Evolutionary conservation across 2,888 invertebrate species (phyloP), one percentile per base, ranked within the genome.

Genomic region (Caenorhabditis doughertyi): DNA sequence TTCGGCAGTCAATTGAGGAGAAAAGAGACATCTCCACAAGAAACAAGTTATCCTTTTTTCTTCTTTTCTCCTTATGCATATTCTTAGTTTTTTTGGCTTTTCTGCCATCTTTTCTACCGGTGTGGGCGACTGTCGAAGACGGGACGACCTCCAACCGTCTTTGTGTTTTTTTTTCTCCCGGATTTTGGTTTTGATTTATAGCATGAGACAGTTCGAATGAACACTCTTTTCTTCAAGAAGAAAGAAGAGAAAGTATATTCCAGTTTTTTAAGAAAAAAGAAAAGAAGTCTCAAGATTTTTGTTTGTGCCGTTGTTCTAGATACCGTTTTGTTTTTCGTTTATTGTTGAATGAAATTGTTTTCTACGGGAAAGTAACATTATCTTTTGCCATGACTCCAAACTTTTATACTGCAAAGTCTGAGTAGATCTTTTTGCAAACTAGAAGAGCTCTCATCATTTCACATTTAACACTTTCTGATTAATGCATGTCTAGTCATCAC

Each of bases 1-100:
- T 77, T 77, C 68, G 68, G 68, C 68, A 77, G 77, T 77, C 77
- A 77, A 77, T 77, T 77, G 77, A 77, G 77, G 62, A 68, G 77
- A 65, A 68, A 47, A 68, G 49, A 51, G 65, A 67, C 65, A 68
- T 58, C 35, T 44, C 60, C 21, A 44, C 55, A 56, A 60, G 68
- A 76, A 77, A 77, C 77, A 77, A 77, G 77, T 77, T 68, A 77
- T 77, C 67, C 62, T 32, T 39, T 5, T 32, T 32, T n/a, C n/a
- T 47, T 18, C 29, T 16, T 42, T 47, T 47, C 32, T 13, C 53
- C 65, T 58, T 62, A 70, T 74, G 74, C 65, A 65, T 74, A 74
- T 65, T 74, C 65, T 32, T 8, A 9, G 39, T 42, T 67, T 44
- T 29, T 56, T 47, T 53, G 39, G 35, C 55, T 62, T 74, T 65